Base-by-base conservation (phyloP, 2,888 invertebrate species). In the Spicauda simplicius region DNA sequence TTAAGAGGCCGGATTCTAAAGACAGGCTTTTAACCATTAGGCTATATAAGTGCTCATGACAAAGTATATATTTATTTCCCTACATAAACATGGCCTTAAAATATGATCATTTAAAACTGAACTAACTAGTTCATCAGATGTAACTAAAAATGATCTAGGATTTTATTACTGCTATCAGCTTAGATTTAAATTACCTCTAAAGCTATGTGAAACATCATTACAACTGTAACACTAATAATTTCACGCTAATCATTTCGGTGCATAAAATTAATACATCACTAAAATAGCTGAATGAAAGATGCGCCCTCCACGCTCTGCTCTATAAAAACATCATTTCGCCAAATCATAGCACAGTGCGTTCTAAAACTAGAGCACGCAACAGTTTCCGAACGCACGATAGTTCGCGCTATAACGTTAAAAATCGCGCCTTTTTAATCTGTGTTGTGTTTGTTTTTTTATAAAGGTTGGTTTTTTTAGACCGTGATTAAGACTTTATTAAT, bases 271-370 rank as follows among this genome's bases (percentile, higher is more conserved):
- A 72, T 71, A 74, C 74, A 74, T 74, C 75, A 82, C 79, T 52
- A 33, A n/a, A 61, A 37, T 52, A 33, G 61, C 53, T 53, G 61
- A 81, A 80, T 80, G 74, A 76, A 76, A 83, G 84, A 84, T 80
- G 80, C 76, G 78, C 81, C 81, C 79, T 77, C 80, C 77, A 75
- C 77, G 71, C 70, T 64, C 69, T 69, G 68, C 76, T 70, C 74
- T 89, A 90, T 89, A 90, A 83, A 87, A 89, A 87, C 81, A 84
- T 83, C 81, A 83, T 81, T 79, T 77, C 76, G 75, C 78, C 72
- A 81, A 85, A 81, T 71, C 81, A 77, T 83, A 84, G 55, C 79
- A 78, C 87, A 90, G 87, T 90, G 77, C 77, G 79, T 79, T 71
- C 74, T 70, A 73, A 76, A 83, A 79, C 79, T 84, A 72, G 84